Conservation (phyloP, 1,140 invertebrate genomes). For the Apocrypta bakeri region DNA sequence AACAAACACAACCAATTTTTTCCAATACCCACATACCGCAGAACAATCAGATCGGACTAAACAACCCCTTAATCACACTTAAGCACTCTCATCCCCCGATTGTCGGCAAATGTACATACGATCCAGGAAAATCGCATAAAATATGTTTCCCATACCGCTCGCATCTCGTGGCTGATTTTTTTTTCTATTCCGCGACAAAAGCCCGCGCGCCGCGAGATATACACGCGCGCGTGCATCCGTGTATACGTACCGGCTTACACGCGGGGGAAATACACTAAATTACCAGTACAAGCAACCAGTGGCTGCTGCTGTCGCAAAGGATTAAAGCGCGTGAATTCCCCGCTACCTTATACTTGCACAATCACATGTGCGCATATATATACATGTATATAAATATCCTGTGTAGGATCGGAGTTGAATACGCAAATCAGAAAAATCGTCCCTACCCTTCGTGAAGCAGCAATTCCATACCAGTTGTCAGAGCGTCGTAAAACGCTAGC, state of each 20-base stretch:
- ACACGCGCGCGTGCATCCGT: neutral
- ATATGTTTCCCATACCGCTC: neutral
- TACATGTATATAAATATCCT: neutral
- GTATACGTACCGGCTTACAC: neutral
- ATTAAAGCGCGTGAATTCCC: slow-evolving; percentile 19
- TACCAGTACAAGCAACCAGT: neutral
- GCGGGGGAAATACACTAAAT: slow-evolving; percentile 14
- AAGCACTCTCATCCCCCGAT: no score
- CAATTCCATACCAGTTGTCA: slow-evolving; percentile 5
- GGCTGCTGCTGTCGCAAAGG: slow-evolving; percentile 4
- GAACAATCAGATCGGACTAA: no score
- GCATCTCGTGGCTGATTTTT: neutral
- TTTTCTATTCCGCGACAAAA: neutral
- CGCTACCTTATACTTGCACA: neutral
- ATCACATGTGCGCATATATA: neutral
- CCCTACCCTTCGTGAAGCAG: neutral
- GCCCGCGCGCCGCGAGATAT: neutral
- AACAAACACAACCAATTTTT: no score
- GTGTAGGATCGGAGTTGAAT: neutral
- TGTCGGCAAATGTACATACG: no score
- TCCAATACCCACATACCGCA: no score
- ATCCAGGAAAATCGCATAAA: neutral
- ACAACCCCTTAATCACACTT: no score
- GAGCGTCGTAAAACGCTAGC: slow-evolving; percentile 23
- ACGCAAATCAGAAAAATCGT: neutral